Evolutionary conservation across 2,113 vertebrate genomes (phyloP).

Genomic region (Maccullochella peelii): DNA sequence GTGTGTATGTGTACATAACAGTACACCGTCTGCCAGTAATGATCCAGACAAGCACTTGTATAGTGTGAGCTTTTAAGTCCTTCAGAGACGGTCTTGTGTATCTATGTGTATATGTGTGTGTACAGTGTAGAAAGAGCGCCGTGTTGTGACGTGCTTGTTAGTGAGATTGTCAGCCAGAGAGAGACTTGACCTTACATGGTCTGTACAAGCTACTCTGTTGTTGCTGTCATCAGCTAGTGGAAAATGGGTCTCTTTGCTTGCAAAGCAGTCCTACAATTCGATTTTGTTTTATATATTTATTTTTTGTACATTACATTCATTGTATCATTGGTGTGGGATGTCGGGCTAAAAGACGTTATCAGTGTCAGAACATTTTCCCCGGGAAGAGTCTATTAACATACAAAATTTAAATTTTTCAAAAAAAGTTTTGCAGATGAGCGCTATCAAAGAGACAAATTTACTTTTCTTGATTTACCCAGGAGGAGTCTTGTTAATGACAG

Average conservation of each 20-base stretch:
- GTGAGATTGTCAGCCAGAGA: slow-evolving; percentile 65
- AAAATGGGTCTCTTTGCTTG: slow-evolving; percentile 55
- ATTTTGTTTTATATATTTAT: not conserved
- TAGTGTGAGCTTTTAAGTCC: slow-evolving; percentile 52
- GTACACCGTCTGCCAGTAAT: slow-evolving; percentile 53
- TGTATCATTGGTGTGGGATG: not conserved
- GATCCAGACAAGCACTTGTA: slow-evolving; percentile 53
- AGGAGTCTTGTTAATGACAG: not conserved
- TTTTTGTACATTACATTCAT: not conserved
- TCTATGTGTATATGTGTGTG: slow-evolving; percentile 22
- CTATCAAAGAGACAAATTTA: not conserved
- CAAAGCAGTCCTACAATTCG: not conserved
- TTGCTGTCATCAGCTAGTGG: slow-evolving; percentile 59
- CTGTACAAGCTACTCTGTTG: slow-evolving; percentile 62
- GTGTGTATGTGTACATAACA: slow-evolving; percentile 26
- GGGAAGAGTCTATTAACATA: not conserved
- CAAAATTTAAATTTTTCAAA: too few relatives aligned
- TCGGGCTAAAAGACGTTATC: not conserved
- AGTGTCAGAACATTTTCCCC: too few relatives aligned
- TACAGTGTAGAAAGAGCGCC: slow-evolving; percentile 26
- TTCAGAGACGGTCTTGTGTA: slow-evolving; percentile 29
- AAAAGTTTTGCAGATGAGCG: not conserved
- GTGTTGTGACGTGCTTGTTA: slow-evolving; percentile 72
- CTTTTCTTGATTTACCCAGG: not conserved
- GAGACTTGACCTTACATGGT: slow-evolving; percentile 74